These are phyloP conservation scores for Pararge aegeria DNA, from an alignment of 1,140 invertebrate genomes.

Conservation along the genomic window DNA sequence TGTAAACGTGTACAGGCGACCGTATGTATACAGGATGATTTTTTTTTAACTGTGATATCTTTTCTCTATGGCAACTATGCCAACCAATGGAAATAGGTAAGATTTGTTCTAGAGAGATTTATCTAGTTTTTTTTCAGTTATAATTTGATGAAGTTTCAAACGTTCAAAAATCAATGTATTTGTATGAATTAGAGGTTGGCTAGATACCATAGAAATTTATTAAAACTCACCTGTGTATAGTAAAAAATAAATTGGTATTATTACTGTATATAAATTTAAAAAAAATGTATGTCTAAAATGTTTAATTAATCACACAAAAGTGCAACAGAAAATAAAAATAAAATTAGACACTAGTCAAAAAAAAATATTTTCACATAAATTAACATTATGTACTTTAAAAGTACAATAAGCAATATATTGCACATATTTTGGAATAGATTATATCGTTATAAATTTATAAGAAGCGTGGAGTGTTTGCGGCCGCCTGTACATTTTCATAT, in stretches of 20 bases:
- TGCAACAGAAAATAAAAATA: not conserved
- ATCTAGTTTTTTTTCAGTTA: too few species aligned
- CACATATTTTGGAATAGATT: constrained; percentile 4
- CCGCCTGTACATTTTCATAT: constrained; percentile 21
- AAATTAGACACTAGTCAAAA: constrained; percentile 14
- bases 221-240: not conserved
- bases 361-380: constrained; percentile 19
- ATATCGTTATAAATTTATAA: not conserved
- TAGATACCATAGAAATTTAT: not conserved
- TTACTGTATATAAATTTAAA: not conserved
- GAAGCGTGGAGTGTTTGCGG: constrained; percentile 9
- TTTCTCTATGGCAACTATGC: not conserved
- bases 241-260: not conserved
- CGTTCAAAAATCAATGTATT: too few species aligned
- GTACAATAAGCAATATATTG: not conserved
- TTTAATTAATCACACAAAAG: not conserved
- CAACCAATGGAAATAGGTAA: not conserved
- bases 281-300: not conserved
- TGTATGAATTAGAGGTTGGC: too few species aligned
- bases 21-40: not conserved
- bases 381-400: constrained; percentile 8
- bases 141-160: too few species aligned
- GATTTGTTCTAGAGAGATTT: too few species aligned
- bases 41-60: not conserved
- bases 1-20: constrained; percentile 17